Conservation (phyloP, 1,140 invertebrate genomes). For the Coptotermes formosanus region DNA sequence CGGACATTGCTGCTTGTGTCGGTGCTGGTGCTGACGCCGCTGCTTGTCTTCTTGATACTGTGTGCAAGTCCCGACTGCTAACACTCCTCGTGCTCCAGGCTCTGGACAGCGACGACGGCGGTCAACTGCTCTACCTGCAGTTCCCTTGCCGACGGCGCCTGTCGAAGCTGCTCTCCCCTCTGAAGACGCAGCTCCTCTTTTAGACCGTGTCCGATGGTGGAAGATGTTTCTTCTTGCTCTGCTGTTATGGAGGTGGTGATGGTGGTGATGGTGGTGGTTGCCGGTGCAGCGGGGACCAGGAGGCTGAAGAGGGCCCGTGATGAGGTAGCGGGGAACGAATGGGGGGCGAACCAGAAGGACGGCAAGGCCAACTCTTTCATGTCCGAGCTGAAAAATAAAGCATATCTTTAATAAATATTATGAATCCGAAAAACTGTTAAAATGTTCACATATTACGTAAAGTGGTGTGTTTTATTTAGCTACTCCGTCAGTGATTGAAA, state of each 20-base stretch:
- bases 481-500: too few species aligned
- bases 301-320: slow-evolving; percentile 14
- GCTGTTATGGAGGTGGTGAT: background rate
- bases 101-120: slow-evolving; percentile 1
- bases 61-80: background rate
- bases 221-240: background rate
- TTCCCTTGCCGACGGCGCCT: background rate
- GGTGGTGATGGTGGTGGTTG: background rate
- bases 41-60: background rate
- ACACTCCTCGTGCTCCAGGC: background rate
- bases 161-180: background rate
- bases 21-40: background rate
- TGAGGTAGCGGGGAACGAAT: slow-evolving; percentile 19
- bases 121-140: background rate
- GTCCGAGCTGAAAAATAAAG: slow-evolving; percentile 25
- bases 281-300: slow-evolving; percentile 19
- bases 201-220: background rate
- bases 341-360: slow-evolving; percentile 24
- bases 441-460: too few species aligned
- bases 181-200: background rate
- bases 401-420: background rate
- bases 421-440: too few species aligned
- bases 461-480: too few species aligned
- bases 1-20: slow-evolving; percentile 70
- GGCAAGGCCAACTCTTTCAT: slow-evolving; percentile 29